Evolutionary conservation across 2,113 vertebrate genomes (phyloP).

Genomic region (Microcebus tavaratra): DNA sequence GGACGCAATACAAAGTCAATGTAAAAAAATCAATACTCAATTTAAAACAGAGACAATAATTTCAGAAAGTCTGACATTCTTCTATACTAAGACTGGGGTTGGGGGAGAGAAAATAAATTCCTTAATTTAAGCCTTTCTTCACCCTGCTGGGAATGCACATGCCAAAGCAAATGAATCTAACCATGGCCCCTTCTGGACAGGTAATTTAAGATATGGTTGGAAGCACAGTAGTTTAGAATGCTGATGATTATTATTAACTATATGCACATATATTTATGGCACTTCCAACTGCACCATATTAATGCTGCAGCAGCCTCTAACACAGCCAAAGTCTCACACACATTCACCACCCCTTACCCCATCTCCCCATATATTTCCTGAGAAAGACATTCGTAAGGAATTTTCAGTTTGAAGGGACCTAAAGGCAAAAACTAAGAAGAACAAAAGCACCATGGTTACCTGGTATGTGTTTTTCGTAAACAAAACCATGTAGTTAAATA

Average conservation of each 20-base stretch:
- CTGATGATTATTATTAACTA: not conserved
- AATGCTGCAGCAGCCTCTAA: not conserved
- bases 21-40: constrained; percentile 56
- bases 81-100: constrained; percentile 29
- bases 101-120: constrained; percentile 37
- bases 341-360: not conserved
- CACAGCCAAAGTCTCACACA: not conserved
- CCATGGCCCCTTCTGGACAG: constrained; percentile 22
- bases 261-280: not conserved
- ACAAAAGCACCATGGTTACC: constrained; percentile 68
- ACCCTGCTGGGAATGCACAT: not conserved
- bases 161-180: not conserved
- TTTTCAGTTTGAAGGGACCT: not conserved
- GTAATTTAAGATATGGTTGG: not conserved
- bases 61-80: constrained; percentile 57
- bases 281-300: not conserved
- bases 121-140: constrained; percentile 52
- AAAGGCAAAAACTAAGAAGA: not conserved
- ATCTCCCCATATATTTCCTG: constrained; percentile 81
- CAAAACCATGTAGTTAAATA: not conserved
- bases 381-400: constrained; percentile 79
- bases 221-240: not conserved
- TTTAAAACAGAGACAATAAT: constrained; percentile 55
- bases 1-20: constrained; percentile 42
- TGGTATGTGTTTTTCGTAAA: constrained; percentile 25